Evolutionary conservation across 2,888 invertebrate species (phyloP), one percentile per base, ranked within the genome.

Genomic region (Ischnus inquisitorius): DNA sequence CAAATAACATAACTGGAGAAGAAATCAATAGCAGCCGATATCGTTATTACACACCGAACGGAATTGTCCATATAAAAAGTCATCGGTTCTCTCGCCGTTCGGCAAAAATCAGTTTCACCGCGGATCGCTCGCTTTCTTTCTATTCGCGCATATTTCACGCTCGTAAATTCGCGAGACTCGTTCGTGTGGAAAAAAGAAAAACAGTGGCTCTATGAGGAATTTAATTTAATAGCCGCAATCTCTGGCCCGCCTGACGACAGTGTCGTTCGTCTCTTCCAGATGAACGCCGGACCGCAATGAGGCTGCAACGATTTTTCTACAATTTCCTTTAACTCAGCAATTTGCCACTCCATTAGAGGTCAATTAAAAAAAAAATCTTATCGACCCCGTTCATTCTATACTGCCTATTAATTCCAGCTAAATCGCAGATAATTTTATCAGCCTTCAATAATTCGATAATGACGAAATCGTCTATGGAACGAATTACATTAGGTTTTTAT

Each of bases 1-100:
- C 54, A 54, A 14, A 54, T 22, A 54, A 54, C 6, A 60, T 60
- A 25, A 60, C 60, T n/a, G 60, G 34, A 60, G 14, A 60, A 60
- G 14, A 60, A 60, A 60, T 60, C 25, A 28, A 60, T 60, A 28
- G 25, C 25, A 25, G 14, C 25, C 25, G 14, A 60, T 60, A 60
- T 28, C 60, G 12, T 60, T 54, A 54, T 54, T 54, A 8, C 54
- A 10, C 54, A 10, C 22, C 54, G 3, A 12, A 54, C 22, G 19
- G 22, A 12, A 54, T 54, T 54, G 19, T 19, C 12, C 43, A 14
- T 14, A 10, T 22, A 12, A 0, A 19, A 54, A 54, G 8, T 54
- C 10, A 10, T 12, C 54, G 22, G 19, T 10, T 8, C 3, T 19
- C 19, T 19, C 10, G 3, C 54, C 22, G 54, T 3, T 54, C 19